Conservation (phyloP, 2,888 invertebrate species). For the Ptilodon capucinus region DNA sequence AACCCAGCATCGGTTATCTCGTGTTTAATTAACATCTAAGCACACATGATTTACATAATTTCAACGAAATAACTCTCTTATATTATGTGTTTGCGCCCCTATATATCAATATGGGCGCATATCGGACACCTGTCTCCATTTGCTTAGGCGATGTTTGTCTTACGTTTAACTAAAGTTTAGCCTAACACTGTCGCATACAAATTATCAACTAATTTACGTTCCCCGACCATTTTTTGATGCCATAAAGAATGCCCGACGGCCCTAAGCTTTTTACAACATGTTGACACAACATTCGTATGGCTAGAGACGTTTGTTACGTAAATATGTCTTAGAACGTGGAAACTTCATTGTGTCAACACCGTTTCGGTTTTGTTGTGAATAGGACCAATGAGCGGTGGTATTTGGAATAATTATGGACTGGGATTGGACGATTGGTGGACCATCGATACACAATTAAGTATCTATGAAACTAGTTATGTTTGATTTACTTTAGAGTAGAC, state of each 20-base stretch:
- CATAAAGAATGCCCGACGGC: conserved; percentile 51
- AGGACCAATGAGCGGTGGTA: conserved; percentile 28
- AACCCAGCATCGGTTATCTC: conserved; percentile 66
- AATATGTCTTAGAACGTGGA: conserved; percentile 26
- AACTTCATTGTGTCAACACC: conserved; percentile 24
- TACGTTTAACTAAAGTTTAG: conserved; percentile 78
- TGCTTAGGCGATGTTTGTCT: conserved; percentile 77
- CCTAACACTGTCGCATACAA: conserved; percentile 70
- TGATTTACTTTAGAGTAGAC: too few relatives aligned
- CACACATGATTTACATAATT: conserved; percentile 75
- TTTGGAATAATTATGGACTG: conserved; percentile 32
- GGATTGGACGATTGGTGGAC: neutral
- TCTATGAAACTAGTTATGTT: neutral
- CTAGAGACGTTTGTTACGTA: conserved; percentile 19
- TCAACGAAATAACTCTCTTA: conserved; percentile 52
- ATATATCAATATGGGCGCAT: conserved; percentile 70
- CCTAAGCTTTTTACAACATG: conserved; percentile 64
- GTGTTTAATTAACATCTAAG: conserved; percentile 73
- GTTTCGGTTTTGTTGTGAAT: conserved; percentile 17
- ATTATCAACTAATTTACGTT: conserved; percentile 80
- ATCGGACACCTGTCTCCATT: conserved; percentile 79
- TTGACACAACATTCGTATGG: conserved; percentile 35
- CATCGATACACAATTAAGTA: neutral
- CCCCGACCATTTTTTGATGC: conserved; percentile 62
- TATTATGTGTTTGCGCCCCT: conserved; percentile 52